Conservation (phyloP, 2,113 vertebrate species). For the Alouatta palliata region DNA sequence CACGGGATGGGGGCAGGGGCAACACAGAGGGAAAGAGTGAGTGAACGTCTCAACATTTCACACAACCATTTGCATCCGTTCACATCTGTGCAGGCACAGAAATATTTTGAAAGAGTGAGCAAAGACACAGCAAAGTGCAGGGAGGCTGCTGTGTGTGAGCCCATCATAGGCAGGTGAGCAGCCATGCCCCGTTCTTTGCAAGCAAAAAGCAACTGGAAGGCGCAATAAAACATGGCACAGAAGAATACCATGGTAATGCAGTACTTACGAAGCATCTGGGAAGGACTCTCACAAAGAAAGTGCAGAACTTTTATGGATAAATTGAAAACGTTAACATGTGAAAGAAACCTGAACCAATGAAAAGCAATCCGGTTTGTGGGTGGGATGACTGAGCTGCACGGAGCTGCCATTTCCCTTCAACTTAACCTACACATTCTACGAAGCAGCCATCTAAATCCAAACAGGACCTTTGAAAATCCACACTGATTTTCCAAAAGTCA, state of each 20-base stretch:
- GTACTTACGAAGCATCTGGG: background rate
- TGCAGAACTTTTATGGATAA: background rate
- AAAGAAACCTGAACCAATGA: background rate
- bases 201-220: accelerated
- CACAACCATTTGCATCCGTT: background rate
- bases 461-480: background rate
- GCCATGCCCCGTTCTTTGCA: accelerated
- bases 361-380: background rate
- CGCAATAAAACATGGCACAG: accelerated
- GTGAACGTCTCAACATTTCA: background rate
- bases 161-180: accelerated
- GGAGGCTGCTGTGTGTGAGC: accelerated
- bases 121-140: accelerated
- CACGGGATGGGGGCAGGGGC: background rate
- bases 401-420: accelerated
- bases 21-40: background rate
- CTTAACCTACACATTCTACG: accelerated
- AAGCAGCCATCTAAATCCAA: background rate
- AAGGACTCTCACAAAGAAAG: background rate
- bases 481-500: background rate
- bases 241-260: accelerated
- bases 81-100: accelerated
- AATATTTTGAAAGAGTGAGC: background rate
- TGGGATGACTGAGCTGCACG: accelerated
- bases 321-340: background rate